Percentiles rank a stretch among this genome's conserved stretches.
These are phyloP conservation scores for Ambastaia sidthimunki DNA, from an alignment of 2,797 vertebrate species.

Conservation along the genomic window DNA sequence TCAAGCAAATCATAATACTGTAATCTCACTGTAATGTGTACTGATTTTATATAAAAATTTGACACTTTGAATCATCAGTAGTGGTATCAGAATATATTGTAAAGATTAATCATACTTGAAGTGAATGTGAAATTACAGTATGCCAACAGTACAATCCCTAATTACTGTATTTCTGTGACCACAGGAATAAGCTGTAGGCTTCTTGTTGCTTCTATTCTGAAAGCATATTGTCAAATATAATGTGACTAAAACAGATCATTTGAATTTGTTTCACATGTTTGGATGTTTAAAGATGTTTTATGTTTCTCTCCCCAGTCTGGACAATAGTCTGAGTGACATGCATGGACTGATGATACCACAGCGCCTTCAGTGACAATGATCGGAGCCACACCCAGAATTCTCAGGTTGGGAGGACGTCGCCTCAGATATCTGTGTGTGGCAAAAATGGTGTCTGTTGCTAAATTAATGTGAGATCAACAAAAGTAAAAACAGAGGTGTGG, in stretches of 20 bases:
- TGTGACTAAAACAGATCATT: neutral
- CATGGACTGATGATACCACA: neutral
- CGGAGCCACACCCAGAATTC: conserved; percentile 12
- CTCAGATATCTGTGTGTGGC: neutral
- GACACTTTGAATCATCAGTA: too few species aligned
- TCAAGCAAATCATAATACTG: neutral
- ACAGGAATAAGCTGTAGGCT: neutral
- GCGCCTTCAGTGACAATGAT: conserved; percentile 3
- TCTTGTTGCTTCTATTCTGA: neutral
- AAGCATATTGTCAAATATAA: neutral
- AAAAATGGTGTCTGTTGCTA: neutral
- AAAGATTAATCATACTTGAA: neutral
- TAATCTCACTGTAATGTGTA: neutral
- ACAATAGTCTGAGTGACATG: neutral
- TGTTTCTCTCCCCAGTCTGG: conserved; percentile 41
- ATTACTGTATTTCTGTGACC: neutral
- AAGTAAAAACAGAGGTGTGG: conserved; percentile 3
- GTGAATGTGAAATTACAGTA: neutral
- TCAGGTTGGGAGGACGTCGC: neutral
- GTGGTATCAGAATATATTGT: neutral
- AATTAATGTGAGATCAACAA: conserved; percentile 1
- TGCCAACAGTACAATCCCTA: neutral
- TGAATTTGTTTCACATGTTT: conserved; percentile 4
- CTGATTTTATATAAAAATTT: neutral
- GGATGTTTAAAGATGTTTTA: neutral